A percentile compares a stretch with the other conserved stretches of the same genome.
These are phyloP conservation scores for Ophthalmolycus amberensis DNA, from an alignment of 2,113 vertebrate species.

Conservation along the genomic window DNA sequence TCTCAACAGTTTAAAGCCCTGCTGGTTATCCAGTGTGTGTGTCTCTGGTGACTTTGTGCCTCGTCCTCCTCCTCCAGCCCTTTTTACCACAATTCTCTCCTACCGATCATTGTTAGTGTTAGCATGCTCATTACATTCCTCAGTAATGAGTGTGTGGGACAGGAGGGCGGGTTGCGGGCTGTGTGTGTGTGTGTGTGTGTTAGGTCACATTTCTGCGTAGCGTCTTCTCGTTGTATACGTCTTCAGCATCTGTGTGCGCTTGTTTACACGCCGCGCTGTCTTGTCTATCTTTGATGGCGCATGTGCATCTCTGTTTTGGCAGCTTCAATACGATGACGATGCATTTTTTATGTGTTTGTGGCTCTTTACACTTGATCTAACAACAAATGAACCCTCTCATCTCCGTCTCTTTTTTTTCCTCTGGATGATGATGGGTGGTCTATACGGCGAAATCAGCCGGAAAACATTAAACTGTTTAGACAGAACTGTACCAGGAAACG, in stretches of 20 bases:
- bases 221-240: conserved; percentile 45
- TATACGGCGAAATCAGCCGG: conserved; percentile 28
- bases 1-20: not conserved
- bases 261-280: conserved; percentile 45
- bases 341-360: conserved; percentile 42
- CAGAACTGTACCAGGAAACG: conserved; percentile 31
- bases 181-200: conserved; percentile 30
- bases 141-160: conserved; percentile 54
- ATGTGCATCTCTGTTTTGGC: conserved; percentile 9
- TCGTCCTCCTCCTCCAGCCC: conserved; percentile 26
- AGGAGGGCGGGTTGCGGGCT: conserved; percentile 18
- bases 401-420: conserved; percentile 17
- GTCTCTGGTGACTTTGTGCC: conserved; percentile 10
- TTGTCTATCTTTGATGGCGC: not conserved
- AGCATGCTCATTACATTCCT: conserved; percentile 66
- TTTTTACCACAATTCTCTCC: conserved; percentile 35
- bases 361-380: conserved; percentile 20
- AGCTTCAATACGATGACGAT: conserved; percentile 8
- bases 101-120: conserved; percentile 43
- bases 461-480: conserved; percentile 59
- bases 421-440: conserved; percentile 62
- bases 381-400: conserved; percentile 50
- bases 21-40: not conserved
- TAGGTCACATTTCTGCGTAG: conserved; percentile 46
- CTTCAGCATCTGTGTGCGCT: conserved; percentile 38